phyloP scores from a whole-genome alignment of 2,113 vertebrate genomes.

The Corynorhinus townsendii region DNA sequence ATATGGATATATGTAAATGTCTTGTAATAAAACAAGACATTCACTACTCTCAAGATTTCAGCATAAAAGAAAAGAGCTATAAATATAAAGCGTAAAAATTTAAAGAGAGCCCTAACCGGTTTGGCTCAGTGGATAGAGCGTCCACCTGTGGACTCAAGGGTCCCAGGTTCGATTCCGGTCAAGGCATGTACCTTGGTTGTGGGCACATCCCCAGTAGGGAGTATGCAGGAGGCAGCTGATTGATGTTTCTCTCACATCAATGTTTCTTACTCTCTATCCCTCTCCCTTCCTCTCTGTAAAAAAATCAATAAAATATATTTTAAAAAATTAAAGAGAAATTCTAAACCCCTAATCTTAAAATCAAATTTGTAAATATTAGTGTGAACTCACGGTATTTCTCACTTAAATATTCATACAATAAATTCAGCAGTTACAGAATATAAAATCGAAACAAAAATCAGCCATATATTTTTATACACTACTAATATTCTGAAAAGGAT shows the following conservation, averaged over 20 bases:
- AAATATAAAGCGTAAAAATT: not conserved
- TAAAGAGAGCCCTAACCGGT: not conserved
- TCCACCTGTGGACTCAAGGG: no score
- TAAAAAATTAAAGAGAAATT: slow-evolving; percentile 4
- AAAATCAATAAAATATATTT: not conserved
- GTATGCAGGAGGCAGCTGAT: no score
- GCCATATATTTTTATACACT: not conserved
- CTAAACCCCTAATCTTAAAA: not conserved
- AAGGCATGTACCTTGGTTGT: no score
- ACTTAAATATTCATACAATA: not conserved
- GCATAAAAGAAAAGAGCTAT: not conserved
- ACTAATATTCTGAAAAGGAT: not conserved
- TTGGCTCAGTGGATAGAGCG: no score
- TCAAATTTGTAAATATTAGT: not conserved
- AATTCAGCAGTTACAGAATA: not conserved
- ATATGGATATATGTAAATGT: not conserved
- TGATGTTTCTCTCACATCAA: no score
- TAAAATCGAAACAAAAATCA: not conserved
- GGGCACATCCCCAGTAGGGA: no score
- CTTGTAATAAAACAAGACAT: not conserved
- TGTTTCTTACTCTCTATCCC: no score
- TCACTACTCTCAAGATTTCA: not conserved
- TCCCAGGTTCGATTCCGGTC: no score
- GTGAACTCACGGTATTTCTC: not conserved
- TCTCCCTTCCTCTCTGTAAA: no score